These are phyloP conservation scores for Nephila pilipes DNA, from an alignment of 1,140 invertebrate species.

Conservation along the genomic window DNA sequence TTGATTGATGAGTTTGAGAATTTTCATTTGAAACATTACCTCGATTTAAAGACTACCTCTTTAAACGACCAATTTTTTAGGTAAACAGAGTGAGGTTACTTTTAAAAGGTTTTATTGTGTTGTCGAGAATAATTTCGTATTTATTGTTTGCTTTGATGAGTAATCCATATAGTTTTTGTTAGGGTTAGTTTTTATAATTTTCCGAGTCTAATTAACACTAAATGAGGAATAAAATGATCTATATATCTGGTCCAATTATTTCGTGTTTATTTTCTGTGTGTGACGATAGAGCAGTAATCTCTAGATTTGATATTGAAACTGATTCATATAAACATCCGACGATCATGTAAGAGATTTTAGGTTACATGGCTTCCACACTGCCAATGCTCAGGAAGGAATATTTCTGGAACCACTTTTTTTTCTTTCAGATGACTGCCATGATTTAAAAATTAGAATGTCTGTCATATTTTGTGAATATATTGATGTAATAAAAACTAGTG, in stretches of 20 bases:
- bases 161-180: too few relatives aligned
- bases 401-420: not conserved
- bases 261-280: not conserved
- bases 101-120: too few relatives aligned
- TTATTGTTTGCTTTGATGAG: too few relatives aligned
- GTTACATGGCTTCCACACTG: not conserved
- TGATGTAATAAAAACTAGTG: not conserved
- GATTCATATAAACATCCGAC: not conserved
- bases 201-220: too few relatives aligned
- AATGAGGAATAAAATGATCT: not conserved
- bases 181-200: too few relatives aligned
- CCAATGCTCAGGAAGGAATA: not conserved
- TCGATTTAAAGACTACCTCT: too few relatives aligned
- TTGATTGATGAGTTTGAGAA: too few relatives aligned
- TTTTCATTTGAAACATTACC: too few relatives aligned
- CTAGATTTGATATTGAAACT: not conserved
- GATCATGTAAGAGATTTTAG: not conserved
- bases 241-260: not conserved
- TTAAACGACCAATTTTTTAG: too few relatives aligned
- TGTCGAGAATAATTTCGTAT: too few relatives aligned
- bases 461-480: not conserved
- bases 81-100: too few relatives aligned
- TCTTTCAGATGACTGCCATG: not conserved
- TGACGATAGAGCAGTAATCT: slow-evolving; percentile 14
- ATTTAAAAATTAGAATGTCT: not conserved